Conservation (phyloP, 2,888 invertebrate species). For the Drosophila mimetica region DNA sequence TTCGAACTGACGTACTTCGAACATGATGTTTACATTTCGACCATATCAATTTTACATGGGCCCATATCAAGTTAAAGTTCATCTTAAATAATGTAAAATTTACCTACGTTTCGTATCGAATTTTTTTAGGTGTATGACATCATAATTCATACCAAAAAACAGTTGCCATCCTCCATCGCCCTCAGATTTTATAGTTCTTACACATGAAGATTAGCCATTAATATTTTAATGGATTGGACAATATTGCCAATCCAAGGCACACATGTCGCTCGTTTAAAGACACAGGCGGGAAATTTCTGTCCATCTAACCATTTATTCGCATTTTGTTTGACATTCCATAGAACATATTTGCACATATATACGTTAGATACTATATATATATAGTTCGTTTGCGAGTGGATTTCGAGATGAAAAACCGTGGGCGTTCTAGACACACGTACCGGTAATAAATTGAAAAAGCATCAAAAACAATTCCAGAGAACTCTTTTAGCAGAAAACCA, state of each 20-base stretch:
- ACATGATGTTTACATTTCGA: too few species aligned
- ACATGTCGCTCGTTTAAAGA: conserved; percentile 49
- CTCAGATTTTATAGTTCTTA: conserved; percentile 45
- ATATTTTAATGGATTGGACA: conserved; percentile 60
- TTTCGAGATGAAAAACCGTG: conserved; percentile 36
- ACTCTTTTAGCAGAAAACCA: not conserved
- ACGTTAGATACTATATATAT: not conserved
- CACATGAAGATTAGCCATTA: conserved; percentile 56
- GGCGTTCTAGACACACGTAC: conserved; percentile 64
- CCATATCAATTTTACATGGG: too few species aligned
- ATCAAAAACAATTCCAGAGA: conserved; percentile 30
- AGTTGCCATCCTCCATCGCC: conserved; percentile 33
- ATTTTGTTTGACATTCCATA: conserved; percentile 70
- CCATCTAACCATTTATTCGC: conserved; percentile 52
- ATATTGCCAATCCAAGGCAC: conserved; percentile 27
- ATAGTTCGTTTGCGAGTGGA: conserved; percentile 27
- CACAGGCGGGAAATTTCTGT: conserved; percentile 36
- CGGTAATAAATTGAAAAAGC: conserved; percentile 42
- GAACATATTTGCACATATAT: conserved; percentile 14
- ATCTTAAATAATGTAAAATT: too few species aligned
- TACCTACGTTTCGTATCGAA: too few species aligned
- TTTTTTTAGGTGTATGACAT: too few species aligned
- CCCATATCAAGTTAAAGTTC: too few species aligned
- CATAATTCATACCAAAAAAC: not conserved
- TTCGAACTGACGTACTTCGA: too few species aligned